Base-by-base conservation (phyloP, 1,140 invertebrate species). In the Branchinecta lindahli region DNA sequence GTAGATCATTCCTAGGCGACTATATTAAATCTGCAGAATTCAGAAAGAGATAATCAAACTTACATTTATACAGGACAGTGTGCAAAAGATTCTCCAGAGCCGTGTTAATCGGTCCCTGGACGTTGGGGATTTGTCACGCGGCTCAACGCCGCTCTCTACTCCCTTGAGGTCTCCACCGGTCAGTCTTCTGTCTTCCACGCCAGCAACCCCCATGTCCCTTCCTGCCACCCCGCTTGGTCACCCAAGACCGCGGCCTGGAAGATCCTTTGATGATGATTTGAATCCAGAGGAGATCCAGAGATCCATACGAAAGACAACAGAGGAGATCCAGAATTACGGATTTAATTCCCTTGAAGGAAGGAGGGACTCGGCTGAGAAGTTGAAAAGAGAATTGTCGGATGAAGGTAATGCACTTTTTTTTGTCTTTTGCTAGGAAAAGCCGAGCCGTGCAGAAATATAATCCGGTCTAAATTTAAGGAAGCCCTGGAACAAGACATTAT, bases 311-410 rank as follows among this genome's bases (percentile, higher is more conserved):
- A 88, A 89, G 76, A 96, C 93, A 61, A 92, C 93, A 4, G 91
- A 90, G 20, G 93, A 96, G 81, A 96, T 97, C 78, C 89, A 92
- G 75, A 92, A 89, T 80, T 91, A 91, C 74, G 88, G 86, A 75
- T 88, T 87, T 74, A 33, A 33, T 33, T 33, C 33, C 33, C 33
- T 33, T 1, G 87, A 87, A 77, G 81, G 33, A 33, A 33, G 33
- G 33, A 33, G 33, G 33, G 33, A 76, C 72, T 73, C 33, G 33
- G 33, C 33, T 33, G 33, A 33, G 33, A 33, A 5, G 33, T 33
- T 33, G 33, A 33, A 33, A 33, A 33, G 33, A 33, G 33, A 33
- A 33, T 33, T 33, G 33, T 33, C 33, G 33, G 33, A 33, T 5
- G 33, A 33, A 33, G 33, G 33, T 33, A 33, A 33, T 33, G 33